phyloP scores from a whole-genome alignment of 2,888 invertebrate genomes.

The Cepaea hortensis region DNA sequence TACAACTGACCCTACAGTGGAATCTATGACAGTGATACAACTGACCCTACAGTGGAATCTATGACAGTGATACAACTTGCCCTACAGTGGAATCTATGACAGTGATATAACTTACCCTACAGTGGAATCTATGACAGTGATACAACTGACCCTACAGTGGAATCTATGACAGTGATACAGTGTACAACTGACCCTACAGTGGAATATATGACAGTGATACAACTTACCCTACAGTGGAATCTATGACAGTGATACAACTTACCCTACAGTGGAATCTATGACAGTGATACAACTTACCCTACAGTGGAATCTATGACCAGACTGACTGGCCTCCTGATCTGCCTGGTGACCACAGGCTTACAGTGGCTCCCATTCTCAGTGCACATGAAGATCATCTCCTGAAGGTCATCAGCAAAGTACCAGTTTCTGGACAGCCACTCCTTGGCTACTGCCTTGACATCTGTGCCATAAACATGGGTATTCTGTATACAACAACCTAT shows the following conservation, averaged over 20 bases:
- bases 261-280: too few relatives aligned
- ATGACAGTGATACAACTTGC: conserved; percentile 80
- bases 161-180: too few relatives aligned
- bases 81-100: conserved; percentile 80
- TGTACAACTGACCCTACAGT: too few relatives aligned
- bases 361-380: conserved; percentile 82
- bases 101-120: too few relatives aligned
- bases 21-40: too few relatives aligned
- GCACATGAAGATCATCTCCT: conserved; percentile 85
- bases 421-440: conserved; percentile 92
- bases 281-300: conserved; percentile 78
- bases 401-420: conserved; percentile 86
- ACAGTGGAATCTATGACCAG: conserved; percentile 87
- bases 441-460: conserved; percentile 85
- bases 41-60: too few relatives aligned
- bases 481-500: background rate
- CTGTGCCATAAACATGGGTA: conserved; percentile 75
- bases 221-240: too few relatives aligned
- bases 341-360: conserved; percentile 83
- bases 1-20: too few relatives aligned
- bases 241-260: too few relatives aligned
- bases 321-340: conserved; percentile 81
- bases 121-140: too few relatives aligned
- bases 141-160: too few relatives aligned
- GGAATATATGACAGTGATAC: too few relatives aligned